Evolutionary conservation across 2,888 invertebrate genomes (phyloP).

Genomic region (Zelleria hepariella): DNA sequence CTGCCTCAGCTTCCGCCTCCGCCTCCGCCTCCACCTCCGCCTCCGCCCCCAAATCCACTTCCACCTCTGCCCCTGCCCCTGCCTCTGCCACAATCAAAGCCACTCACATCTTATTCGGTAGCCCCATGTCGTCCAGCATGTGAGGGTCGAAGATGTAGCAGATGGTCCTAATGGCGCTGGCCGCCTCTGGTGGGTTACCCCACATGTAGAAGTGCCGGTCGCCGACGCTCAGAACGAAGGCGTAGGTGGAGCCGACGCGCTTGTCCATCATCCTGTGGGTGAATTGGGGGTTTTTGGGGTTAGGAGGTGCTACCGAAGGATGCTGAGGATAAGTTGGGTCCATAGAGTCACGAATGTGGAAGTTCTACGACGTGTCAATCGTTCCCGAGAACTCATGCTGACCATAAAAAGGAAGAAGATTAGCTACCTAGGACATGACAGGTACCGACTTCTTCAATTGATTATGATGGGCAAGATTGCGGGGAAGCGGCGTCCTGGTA

Average conservation of each 20-base stretch:
- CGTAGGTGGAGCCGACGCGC: constrained; percentile 35
- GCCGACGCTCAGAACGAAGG: constrained; percentile 38
- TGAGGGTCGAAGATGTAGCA: constrained; percentile 59
- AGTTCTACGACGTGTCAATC: too few species aligned
- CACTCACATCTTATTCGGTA: constrained; percentile 41
- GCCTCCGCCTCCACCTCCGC: background rate
- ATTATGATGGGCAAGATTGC: too few species aligned
- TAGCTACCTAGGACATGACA: too few species aligned
- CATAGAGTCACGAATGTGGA: too few species aligned
- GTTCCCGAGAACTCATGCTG: too few species aligned
- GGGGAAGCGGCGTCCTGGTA: too few species aligned
- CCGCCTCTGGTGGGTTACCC: constrained; percentile 49
- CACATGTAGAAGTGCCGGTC: constrained; percentile 50
- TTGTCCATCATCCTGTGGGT: constrained; percentile 49
- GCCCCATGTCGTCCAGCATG: constrained; percentile 40
- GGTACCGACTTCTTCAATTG: too few species aligned
- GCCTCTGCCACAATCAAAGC: background rate
- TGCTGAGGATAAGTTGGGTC: too few species aligned
- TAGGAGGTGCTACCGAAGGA: too few species aligned
- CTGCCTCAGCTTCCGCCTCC: background rate
- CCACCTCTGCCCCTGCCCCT: background rate
- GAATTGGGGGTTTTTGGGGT: too few species aligned
- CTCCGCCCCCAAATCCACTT: background rate
- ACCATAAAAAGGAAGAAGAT: too few species aligned
- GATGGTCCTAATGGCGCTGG: constrained; percentile 38